These are phyloP conservation scores for Hypomecis atomaria DNA, from an alignment of 2,888 invertebrate genomes.

Conservation along the genomic window DNA sequence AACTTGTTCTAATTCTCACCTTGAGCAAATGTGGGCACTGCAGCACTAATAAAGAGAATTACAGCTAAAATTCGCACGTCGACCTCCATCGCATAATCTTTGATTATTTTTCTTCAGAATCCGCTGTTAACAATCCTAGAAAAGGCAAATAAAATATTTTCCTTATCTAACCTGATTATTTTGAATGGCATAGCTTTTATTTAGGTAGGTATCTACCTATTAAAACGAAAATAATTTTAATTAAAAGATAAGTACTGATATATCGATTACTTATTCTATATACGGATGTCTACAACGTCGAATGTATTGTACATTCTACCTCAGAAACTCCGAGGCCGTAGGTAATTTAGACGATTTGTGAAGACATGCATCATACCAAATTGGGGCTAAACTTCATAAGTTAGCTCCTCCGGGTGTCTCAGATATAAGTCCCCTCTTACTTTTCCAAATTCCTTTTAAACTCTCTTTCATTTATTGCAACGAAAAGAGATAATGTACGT, in stretches of 20 bases:
- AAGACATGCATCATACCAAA: too few species aligned
- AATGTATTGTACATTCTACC: too few species aligned
- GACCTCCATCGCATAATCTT: conserved; percentile 57
- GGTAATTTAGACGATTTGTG: too few species aligned
- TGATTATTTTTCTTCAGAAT: background rate
- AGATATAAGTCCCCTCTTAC: too few species aligned
- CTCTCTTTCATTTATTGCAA: too few species aligned
- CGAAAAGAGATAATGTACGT: too few species aligned
- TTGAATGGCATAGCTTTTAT: background rate
- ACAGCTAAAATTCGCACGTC: conserved; percentile 46
- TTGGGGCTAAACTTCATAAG: too few species aligned
- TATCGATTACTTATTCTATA: too few species aligned
- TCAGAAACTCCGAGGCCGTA: too few species aligned
- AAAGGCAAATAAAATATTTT: background rate
- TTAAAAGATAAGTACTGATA: background rate
- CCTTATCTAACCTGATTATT: conserved; percentile 2
- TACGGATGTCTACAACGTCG: too few species aligned
- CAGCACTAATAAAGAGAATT: conserved; percentile 40
- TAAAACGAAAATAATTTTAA: background rate
- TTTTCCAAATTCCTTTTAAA: too few species aligned
- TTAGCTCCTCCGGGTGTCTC: too few species aligned
- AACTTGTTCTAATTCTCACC: conserved; percentile 37
- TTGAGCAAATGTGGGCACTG: conserved; percentile 43
- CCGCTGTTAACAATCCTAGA: conserved; percentile 1
- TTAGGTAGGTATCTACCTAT: background rate